phyloP scores from a whole-genome alignment of 2,888 invertebrate species.

The Chouioia cunea region DNA sequence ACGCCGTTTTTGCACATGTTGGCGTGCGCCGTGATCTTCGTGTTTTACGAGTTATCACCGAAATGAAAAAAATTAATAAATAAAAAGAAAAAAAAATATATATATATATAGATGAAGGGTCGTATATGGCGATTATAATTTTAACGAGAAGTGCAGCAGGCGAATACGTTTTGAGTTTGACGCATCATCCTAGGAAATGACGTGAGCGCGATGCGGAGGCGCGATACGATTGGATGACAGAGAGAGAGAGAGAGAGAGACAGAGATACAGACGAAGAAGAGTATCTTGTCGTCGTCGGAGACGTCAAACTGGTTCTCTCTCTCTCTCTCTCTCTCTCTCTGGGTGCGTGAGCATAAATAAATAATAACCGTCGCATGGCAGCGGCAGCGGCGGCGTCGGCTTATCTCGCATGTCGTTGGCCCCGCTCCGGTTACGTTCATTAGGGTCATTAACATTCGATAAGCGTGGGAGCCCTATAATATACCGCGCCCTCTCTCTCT shows the following conservation, averaged over 20 bases:
- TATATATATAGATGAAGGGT: constrained; percentile 8
- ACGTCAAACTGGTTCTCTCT: constrained; percentile 43
- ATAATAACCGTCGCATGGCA: constrained; percentile 59
- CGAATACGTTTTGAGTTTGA: too few species aligned
- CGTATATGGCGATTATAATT: constrained; percentile 16
- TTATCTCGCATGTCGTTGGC: constrained; percentile 45
- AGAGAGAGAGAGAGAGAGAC: background rate
- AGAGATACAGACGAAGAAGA: too few species aligned
- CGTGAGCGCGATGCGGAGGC: background rate
- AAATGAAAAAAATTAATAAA: background rate
- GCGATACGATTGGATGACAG: constrained; percentile 19
- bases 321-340: too few species aligned
- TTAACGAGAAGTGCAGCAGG: too few species aligned
- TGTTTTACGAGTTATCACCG: background rate
- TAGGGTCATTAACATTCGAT: constrained; percentile 64
- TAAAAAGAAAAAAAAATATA: background rate
- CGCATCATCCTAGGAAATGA: too few species aligned
- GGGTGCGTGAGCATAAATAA: constrained; percentile 61
- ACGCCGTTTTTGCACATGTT: background rate
- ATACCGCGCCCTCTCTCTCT: constrained; percentile 15
- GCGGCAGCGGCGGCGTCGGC: constrained; percentile 19
- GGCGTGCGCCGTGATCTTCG: constrained; percentile 9
- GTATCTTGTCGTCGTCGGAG: constrained; percentile 19
- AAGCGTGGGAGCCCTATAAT: constrained; percentile 52
- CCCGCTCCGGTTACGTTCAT: constrained; percentile 62